Evolutionary conservation across 2,113 vertebrate species (phyloP), one percentile per base, ranked within the genome.

Genomic region (Entelurus aequoreus): DNA sequence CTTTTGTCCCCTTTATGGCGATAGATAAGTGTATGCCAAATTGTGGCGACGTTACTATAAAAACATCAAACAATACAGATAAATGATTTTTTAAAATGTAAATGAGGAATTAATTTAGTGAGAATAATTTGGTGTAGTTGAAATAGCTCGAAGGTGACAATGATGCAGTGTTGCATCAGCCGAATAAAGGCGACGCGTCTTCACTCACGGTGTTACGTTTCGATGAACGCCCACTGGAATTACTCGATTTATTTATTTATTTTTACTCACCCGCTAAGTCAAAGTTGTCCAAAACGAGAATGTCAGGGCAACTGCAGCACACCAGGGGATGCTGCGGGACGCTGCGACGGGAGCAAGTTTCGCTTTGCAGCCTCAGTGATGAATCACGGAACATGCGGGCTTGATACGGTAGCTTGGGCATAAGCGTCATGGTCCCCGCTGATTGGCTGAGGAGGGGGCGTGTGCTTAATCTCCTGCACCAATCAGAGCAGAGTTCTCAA

Each of bases 361-460:
- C 50, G 35, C 16, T 15, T 6, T 0, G 42, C 9, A 52, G 60
- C 60, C 57, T 46, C 62, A 13, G 49, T 69, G 42, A 66, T 36
- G 8, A 54, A 56, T 11, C 3, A 42, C 40, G 10, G 2, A 0
- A 10, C 54, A 1, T 56, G 54, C 37, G 3, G 8, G 44, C 6
- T 6, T 42, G 54, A 15, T 10, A n/a, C 21, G 50, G 19, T 5
- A 69, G 74, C 77, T 76, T 75, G 79, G 62, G 14, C 19, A n/a
- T 1, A 1, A 21, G 11, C 5, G 7, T 40, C 21, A 55, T 0
- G 1, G 0, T 3, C 5, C 0, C 0, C 62, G 56, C 61, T 50
- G 21, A 91, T 90, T 90, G 88, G 89, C 65, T 82, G 52, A n/a
- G 1, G n/a, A 6, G 68, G 21, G 84, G 88, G 89, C 83, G 88